Base-by-base conservation (phyloP, 2,888 invertebrate genomes). In the Acanthococcus lagerstroemiae region DNA sequence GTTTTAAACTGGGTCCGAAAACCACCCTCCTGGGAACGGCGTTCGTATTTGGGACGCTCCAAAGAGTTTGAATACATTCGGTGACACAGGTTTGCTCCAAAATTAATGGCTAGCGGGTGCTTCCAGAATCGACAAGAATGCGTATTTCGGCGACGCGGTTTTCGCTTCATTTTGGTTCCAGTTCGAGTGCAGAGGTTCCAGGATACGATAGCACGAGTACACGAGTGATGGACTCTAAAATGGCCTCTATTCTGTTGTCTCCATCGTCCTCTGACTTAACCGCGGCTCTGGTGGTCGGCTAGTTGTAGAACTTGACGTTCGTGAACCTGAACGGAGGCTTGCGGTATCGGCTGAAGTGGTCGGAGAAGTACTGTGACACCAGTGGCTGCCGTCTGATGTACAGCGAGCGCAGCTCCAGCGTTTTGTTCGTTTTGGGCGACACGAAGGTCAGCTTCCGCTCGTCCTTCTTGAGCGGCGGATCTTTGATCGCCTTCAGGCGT, bases 341-440 rank as follows among this genome's bases (percentile, higher is more conserved):
- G 17, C 54, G 52, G 37, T 54, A 52, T 19, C 17, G 44, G 54
- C 54, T 63, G 22, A n/a, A 63, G 25, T 63, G 63, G 30, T 63
- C 63, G 17, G 63, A 63, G 25, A 63, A 63, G 24, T 63, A 63
- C 27, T 63, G 52, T 12, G 63, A 63, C 4, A 63, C 63, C 4
- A 63, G n/a, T 21, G 63, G 63, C 27, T 63, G 52, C 21, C 50
- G 50, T 7, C 63, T 26, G 50, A 63, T 63, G 44, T 37, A 63
- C 7, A 27, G 37, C n/a, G 37, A 27, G 5, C 63, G 50, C 4
- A 63, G 24, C 24, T 54, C 22, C 4, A 63, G 30, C 9, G 63
- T 24, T n/a, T 27, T 50, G 22, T 37, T 63, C 17, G 54, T 30
- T n/a, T 54, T 63, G 5, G 63, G 54, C 25, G 27, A 27, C 26